These are phyloP conservation scores for Pogonomyrmex barbatus DNA, from an alignment of 1,140 invertebrate species.

Conservation along the genomic window DNA sequence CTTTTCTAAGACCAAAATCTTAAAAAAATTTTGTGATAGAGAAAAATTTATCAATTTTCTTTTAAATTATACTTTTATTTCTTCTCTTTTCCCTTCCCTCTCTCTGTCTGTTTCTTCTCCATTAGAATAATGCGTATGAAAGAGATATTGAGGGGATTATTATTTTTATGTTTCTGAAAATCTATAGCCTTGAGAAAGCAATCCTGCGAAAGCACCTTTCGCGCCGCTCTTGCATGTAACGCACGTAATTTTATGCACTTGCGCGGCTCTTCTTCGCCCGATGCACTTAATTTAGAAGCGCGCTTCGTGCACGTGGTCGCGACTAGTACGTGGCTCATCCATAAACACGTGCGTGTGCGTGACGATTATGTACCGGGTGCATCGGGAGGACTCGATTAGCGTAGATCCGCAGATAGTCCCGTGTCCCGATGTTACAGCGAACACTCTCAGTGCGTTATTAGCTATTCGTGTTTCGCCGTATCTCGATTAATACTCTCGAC, in stretches of 20 bases:
- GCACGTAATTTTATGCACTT: slow-evolving; percentile 55
- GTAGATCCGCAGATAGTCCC: slow-evolving; percentile 71
- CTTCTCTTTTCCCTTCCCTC: neutral
- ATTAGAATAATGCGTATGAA: neutral
- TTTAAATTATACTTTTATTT: neutral
- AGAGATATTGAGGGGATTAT: slow-evolving; percentile 1
- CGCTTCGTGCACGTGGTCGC: slow-evolving; percentile 31
- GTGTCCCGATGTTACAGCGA: slow-evolving; percentile 67
- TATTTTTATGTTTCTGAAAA: slow-evolving; percentile 24
- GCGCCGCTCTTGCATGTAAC: slow-evolving; percentile 35
- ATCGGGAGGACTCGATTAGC: slow-evolving; percentile 72
- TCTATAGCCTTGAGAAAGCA: neutral
- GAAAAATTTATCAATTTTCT: neutral
- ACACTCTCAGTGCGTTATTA: slow-evolving; percentile 69
- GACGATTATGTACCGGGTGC: slow-evolving; percentile 59
- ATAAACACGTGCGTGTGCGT: slow-evolving; percentile 53
- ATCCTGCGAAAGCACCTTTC: slow-evolving; percentile 9
- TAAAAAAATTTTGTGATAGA: neutral
- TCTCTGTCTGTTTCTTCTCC: neutral
- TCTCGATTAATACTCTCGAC: slow-evolving; percentile 71
- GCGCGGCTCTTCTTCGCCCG: slow-evolving; percentile 42
- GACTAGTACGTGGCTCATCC: slow-evolving; percentile 21
- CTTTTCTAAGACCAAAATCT: neutral
- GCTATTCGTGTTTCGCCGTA: slow-evolving; percentile 71
- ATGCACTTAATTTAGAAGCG: slow-evolving; percentile 62